Evolutionary conservation across 2,113 vertebrate genomes (phyloP), one percentile per base, ranked within the genome.

Genomic region (Zonotrichia leucophrys): DNA sequence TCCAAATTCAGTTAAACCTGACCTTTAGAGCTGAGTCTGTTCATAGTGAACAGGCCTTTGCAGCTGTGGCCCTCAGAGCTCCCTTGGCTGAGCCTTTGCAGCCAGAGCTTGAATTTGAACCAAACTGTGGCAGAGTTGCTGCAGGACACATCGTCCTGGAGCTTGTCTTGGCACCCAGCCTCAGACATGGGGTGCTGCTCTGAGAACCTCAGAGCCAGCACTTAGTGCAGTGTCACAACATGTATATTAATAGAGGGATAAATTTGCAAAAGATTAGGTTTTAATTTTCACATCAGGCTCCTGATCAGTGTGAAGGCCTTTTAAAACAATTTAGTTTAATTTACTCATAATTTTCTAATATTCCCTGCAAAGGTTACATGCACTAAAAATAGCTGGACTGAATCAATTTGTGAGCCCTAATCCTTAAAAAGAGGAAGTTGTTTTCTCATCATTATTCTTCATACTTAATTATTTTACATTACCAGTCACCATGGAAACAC

Each of bases 381-480:
- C 58, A 68, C 95, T 97, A 97, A 98, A 98, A 98, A 98, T 97
- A 97, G 82, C 89, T 91, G 67, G 91, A 94, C 94, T 94, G 92
- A 96, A 96, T 97, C 97, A 95, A 96, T 97, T 98, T 98, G 87
- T 86, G 4, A 95, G 92, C 90, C 83, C 83, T 97, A 98, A 98
- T 97, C 97, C 97, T 96, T 96, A 97, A 96, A 96, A 97, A 97
- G 94, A 97, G 97, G 97, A 98, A 98, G 96, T 94, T 0, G 73
- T 98, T 98, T 97, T 97, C 96, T 97, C 94, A 88, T 98, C 94
- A 87, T 98, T 98, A 94, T 97, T 97, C 91, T 97, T 98, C 75
- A 67, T 94, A 89, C 78, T 94, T 97, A 97, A 98, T 98, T 98
- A 98, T 97, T 98, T 98, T 97, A 96, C 97, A 97, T 97, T 94